A percentile compares a stretch with the other conserved stretches of the same genome.
Evolutionary conservation across 2,888 invertebrate species (phyloP).

Genomic region (Coecobrya sp.): DNA sequence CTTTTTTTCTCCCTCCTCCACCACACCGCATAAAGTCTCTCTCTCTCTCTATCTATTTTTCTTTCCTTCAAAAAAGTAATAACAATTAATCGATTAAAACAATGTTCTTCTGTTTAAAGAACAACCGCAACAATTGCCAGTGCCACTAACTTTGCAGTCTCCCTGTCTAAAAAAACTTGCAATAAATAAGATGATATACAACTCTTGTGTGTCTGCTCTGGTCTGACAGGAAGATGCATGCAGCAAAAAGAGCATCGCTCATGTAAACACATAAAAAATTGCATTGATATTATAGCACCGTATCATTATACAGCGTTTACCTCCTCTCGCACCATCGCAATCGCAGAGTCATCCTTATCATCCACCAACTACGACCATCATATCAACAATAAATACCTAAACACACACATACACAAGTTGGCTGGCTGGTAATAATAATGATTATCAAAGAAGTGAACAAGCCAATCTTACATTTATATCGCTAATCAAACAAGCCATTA

Average conservation of each 20-base stretch:
- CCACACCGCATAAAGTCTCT: background rate
- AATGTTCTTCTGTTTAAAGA: constrained; percentile 36
- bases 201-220: background rate
- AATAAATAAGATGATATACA: background rate
- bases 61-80: constrained; percentile 27
- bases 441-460: constrained; percentile 64
- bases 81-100: constrained; percentile 31
- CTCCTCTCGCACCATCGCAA: background rate
- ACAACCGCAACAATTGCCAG: constrained; percentile 47
- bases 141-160: constrained; percentile 18
- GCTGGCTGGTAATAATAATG: constrained; percentile 58
- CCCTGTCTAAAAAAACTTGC: background rate
- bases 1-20: background rate
- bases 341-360: background rate
- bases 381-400: constrained; percentile 43
- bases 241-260: constrained; percentile 21
- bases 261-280: constrained; percentile 54
- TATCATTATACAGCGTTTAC: background rate
- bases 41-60: background rate
- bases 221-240: constrained; percentile 55
- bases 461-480: constrained; percentile 78
- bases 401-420: constrained; percentile 10
- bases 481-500: constrained; percentile 81
- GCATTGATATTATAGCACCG: constrained; percentile 41
- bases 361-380: constrained; percentile 38